A percentile compares a stretch with the other conserved stretches of the same genome.
Conservation (phyloP, 2,888 invertebrate species). For the Scaptomyza flava region DNA sequence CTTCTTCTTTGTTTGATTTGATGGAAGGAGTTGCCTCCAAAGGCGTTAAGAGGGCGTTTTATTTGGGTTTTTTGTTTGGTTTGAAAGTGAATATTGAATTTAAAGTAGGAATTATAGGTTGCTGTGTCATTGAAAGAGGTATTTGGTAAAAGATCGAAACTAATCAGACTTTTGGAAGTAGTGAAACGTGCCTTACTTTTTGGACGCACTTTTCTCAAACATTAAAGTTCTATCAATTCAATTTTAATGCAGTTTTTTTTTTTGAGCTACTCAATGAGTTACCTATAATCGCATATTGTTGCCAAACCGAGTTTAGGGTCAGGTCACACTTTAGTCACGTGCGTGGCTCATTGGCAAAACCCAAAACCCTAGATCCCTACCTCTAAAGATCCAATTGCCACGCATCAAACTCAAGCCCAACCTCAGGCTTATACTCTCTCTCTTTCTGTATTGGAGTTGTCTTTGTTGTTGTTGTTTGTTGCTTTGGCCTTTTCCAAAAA, state of each 20-base stretch:
- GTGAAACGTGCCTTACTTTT: not conserved
- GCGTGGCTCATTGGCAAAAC: conserved; percentile 17
- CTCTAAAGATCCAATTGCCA: conserved; percentile 9
- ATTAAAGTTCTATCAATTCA: not conserved
- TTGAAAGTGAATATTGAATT: not conserved
- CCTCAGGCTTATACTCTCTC: conserved; percentile 21
- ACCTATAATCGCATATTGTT: not conserved
- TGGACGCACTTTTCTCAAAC: not conserved
- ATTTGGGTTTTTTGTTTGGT: not conserved
- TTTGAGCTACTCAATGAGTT: conserved; percentile 1
- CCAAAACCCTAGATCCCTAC: conserved; percentile 2
- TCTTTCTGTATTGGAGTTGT: conserved; percentile 36
- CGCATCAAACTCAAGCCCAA: conserved; percentile 18
- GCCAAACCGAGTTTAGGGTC: conserved; percentile 16
- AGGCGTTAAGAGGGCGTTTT: conserved; percentile 22
- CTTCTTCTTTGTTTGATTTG: not conserved
- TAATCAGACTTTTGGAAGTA: not conserved
- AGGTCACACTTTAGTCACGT: conserved; percentile 49
- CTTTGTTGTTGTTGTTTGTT: conserved; percentile 16
- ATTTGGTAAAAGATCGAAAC: not conserved
- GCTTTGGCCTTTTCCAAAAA: conserved; percentile 39
- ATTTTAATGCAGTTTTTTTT: not conserved
- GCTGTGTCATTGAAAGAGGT: not conserved
- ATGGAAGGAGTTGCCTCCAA: conserved; percentile 13
- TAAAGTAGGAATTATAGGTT: not conserved